Base-by-base conservation (phyloP, 2,113 vertebrate species). In the Ornithorhynchus anatinus region DNA sequence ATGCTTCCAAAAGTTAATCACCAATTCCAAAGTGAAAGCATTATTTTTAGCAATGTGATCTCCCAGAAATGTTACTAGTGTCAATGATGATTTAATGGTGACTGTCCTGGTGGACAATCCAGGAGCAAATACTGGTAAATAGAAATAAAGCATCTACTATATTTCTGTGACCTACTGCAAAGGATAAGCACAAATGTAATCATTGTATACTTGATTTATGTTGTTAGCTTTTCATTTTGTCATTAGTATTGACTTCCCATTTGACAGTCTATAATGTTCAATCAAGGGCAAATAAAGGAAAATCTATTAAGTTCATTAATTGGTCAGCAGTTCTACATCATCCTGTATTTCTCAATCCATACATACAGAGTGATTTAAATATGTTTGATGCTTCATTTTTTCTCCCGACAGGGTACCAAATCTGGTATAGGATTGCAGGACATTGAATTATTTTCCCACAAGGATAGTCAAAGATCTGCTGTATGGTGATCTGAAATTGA, bases 211-310 rank as follows among this genome's bases (percentile, higher is more conserved):
- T 38, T 56, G 33, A 54, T 56, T 56, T 71, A 36, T 72, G 6
- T 4, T 50, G 1, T 20, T 10, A 70, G 16, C 4, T 5, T 42
- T 32, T 61, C 25, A 20, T 47, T 79, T 58, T 60, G 23, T 13
- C 22, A 54, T 8, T 63, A n/a, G 3, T 36, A 57, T 73, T 37
- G 32, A 59, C 10, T 64, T 69, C 54, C 1, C 38, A 33, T 45
- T 58, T 45, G 52, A 75, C 53, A 8, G 44, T 47, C 22, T 47
- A 14, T 76, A 75, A 66, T 10, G 66, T 66, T 51, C 20, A 23
- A 23, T n/a, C 19, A 36, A 36, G 5, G 16, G 8, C 35, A 56
- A 56, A 20, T 75, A 59, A 77, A 64, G 1, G 5, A 5, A 37
- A 73, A 44, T 59, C 11, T 56, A 42, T 47, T 48, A 57, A 43